Conservation (phyloP, 2,113 vertebrate genomes). For the Lota lota region DNA sequence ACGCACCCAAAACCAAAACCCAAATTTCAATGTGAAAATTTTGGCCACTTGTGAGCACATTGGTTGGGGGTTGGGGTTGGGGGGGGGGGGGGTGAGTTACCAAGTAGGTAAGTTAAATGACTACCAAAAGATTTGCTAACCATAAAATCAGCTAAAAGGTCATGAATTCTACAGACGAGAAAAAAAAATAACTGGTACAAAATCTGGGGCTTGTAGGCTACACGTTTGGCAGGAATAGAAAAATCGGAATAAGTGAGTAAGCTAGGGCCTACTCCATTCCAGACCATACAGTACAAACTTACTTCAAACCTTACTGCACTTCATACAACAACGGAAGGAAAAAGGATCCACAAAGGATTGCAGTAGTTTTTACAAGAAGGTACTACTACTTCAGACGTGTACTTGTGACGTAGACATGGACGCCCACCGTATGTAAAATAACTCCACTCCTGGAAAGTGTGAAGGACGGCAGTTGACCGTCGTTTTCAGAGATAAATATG, state of each 20-base stretch:
- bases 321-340: constrained; percentile 25
- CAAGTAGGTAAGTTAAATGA: constrained; percentile 8
- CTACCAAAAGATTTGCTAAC: constrained; percentile 11
- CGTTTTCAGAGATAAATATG: no score
- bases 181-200: constrained; percentile 2
- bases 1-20: no score
- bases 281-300: constrained; percentile 32
- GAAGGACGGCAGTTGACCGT: no score
- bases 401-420: constrained; percentile 7
- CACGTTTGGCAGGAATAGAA: constrained; percentile 1
- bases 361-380: constrained; percentile 21
- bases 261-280: constrained; percentile 13
- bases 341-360: constrained; percentile 18
- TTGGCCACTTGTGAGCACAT: constrained; percentile 2
- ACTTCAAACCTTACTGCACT: constrained; percentile 19
- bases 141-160: background rate
- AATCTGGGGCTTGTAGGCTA: constrained; percentile 6
- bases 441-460: constrained; percentile 27
- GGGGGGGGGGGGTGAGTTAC: constrained; percentile 3
- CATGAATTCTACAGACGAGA: constrained; percentile 14
- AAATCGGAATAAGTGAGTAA: constrained; percentile 7
- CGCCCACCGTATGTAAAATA: constrained; percentile 34
- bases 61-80: background rate
- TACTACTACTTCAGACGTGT: constrained; percentile 44
- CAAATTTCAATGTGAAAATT: background rate